These are phyloP conservation scores for Scophthalmus maximus DNA, from an alignment of 2,113 vertebrate genomes.

Conservation along the genomic window DNA sequence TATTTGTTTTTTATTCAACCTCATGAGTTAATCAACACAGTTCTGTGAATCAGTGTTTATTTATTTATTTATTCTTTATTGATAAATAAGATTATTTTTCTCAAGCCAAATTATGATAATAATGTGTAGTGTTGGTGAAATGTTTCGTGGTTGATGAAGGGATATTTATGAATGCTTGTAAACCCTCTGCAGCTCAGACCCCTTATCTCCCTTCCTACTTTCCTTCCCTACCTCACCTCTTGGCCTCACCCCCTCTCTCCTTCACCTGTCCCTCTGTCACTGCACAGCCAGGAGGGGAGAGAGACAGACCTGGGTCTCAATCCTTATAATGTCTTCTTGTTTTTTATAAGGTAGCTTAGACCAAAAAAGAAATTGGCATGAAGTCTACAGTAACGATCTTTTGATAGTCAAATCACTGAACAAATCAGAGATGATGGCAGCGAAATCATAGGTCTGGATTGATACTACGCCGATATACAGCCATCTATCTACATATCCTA, in stretches of 20 bases:
- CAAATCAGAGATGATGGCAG: not conserved
- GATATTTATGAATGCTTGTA: slow-evolving; percentile 54
- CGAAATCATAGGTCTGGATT: not conserved
- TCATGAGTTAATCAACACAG: not conserved
- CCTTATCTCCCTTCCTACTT: slow-evolving; percentile 42
- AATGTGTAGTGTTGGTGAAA: slow-evolving; percentile 21
- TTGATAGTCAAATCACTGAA: not conserved
- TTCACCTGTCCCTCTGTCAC: slow-evolving; percentile 31
- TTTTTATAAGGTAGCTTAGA: not conserved
- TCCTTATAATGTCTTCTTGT: not conserved
- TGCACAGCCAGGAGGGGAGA: slow-evolving; percentile 48
- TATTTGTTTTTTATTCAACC: not conserved
- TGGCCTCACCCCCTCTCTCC: slow-evolving; percentile 23
- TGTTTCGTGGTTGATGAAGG: slow-evolving; percentile 44
- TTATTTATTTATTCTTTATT: not conserved
- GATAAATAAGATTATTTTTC: slow-evolving; percentile 4
- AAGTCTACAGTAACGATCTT: not conserved
- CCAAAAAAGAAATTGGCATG: not conserved
- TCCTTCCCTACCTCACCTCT: slow-evolving; percentile 28
- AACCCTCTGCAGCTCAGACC: slow-evolving; percentile 70
- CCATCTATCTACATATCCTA: not conserved
- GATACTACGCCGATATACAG: not conserved
- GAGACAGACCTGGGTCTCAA: slow-evolving; percentile 63
- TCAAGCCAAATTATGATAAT: slow-evolving; percentile 3
- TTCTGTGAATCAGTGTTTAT: slow-evolving; percentile 18